Evolutionary conservation across 2,888 invertebrate genomes (phyloP).

Genomic region (Phyto melanocephala): DNA sequence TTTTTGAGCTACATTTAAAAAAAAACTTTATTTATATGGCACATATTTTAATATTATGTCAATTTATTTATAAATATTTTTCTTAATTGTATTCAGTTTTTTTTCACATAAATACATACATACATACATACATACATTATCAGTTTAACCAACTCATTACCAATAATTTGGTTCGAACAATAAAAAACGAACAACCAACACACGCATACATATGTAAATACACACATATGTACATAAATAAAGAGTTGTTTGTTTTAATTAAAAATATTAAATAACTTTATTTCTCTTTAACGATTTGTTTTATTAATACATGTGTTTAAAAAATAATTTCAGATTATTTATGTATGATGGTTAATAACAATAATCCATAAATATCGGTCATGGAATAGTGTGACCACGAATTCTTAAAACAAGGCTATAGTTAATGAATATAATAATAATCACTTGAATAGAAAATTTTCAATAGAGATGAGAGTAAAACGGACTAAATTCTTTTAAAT

Average conservation of each 20-base stretch:
- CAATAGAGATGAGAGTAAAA: too few relatives aligned
- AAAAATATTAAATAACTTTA: background rate
- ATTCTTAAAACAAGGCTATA: background rate
- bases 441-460: too few relatives aligned
- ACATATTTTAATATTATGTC: constrained; percentile 36
- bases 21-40: constrained; percentile 10
- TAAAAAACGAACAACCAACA: background rate
- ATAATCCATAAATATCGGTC: background rate
- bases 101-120: background rate
- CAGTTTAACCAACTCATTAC: constrained; percentile 3
- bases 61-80: constrained; percentile 11
- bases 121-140: background rate
- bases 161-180: constrained; percentile 6
- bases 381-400: background rate
- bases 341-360: background rate
- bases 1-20: background rate
- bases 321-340: constrained; percentile 22
- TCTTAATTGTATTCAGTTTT: background rate
- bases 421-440: too few relatives aligned
- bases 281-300: background rate
- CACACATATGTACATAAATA: too few relatives aligned
- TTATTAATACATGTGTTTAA: constrained; percentile 10
- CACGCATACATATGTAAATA: too few relatives aligned
- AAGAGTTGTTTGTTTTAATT: constrained; percentile 37
- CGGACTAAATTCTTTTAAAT: too few relatives aligned